These are phyloP conservation scores for Sigmodon hispidus DNA, from an alignment of 2,113 vertebrate species.

Conservation along the genomic window DNA sequence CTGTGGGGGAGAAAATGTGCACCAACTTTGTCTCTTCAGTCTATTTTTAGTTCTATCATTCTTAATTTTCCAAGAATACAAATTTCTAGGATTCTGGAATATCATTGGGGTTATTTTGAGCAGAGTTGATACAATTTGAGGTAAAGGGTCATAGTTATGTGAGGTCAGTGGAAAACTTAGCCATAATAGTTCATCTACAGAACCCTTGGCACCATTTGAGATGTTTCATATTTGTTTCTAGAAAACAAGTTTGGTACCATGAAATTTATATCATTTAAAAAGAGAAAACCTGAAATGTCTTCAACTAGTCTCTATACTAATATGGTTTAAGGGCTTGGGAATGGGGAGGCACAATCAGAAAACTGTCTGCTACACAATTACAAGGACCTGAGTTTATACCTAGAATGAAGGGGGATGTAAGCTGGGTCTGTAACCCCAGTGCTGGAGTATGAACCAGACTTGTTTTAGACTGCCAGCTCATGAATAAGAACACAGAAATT, in stretches of 20 bases:
- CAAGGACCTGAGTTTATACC: not conserved
- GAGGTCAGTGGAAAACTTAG: not conserved
- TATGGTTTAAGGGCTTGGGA: not conserved
- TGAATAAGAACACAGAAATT: not conserved
- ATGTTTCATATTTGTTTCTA: slow-evolving; percentile 9
- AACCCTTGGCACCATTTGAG: not conserved
- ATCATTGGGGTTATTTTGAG: slow-evolving; percentile 43
- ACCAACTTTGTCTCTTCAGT: not conserved
- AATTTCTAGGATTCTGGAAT: not conserved
- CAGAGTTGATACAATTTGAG: not conserved
- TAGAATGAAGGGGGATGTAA: not conserved
- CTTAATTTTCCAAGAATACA: slow-evolving; percentile 21
- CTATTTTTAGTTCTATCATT: not conserved
- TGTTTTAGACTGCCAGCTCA: not conserved
- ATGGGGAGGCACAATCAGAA: not conserved
- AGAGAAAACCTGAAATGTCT: not conserved
- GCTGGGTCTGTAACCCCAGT: too few species aligned
- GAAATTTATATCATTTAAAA: slow-evolving; percentile 24
- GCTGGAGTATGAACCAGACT: not conserved
- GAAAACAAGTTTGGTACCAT: not conserved
- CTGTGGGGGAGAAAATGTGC: not conserved
- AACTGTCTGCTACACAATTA: not conserved
- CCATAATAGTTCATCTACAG: slow-evolving; percentile 16
- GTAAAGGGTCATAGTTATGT: not conserved
- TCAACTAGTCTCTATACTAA: slow-evolving; percentile 47